Conservation (phyloP, 1,140 invertebrate species). For the Drosophila tropicalis region DNA sequence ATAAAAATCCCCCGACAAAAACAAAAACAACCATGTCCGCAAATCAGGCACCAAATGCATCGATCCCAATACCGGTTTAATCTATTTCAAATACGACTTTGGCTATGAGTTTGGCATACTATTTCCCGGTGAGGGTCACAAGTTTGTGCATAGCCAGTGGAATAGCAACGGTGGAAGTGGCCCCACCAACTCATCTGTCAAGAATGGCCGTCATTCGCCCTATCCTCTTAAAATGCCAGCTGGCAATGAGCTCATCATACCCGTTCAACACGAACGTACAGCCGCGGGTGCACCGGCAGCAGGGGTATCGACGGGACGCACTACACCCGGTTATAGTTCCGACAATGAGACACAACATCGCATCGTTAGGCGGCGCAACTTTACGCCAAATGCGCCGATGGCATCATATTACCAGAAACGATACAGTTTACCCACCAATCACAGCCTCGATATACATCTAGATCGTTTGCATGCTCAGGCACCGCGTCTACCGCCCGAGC, state of each 20-base stretch:
- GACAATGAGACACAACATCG: constrained; percentile 62
- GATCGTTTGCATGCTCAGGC: constrained; percentile 76
- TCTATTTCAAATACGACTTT: constrained; percentile 93
- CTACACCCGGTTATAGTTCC: constrained; percentile 63
- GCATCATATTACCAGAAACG: constrained; percentile 81
- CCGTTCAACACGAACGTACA: constrained; percentile 74
- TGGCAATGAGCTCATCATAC: constrained; percentile 76
- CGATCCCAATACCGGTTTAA: constrained; percentile 90
- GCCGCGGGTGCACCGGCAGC: background rate
- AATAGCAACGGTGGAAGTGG: constrained; percentile 72
- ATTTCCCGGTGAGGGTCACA: constrained; percentile 87
- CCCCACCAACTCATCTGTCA: background rate
- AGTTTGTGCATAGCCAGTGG: constrained; percentile 83
- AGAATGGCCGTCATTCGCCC: constrained; percentile 61
- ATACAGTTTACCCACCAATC: constrained; percentile 81
- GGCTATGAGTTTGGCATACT: constrained; percentile 92
- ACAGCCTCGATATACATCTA: constrained; percentile 78
- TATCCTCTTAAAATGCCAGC: constrained; percentile 68
- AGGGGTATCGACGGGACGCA: background rate
- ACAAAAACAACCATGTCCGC: constrained; percentile 23
- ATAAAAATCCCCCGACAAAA: constrained; percentile 12
- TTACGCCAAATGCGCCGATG: constrained; percentile 84
- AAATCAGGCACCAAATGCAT: constrained; percentile 89
- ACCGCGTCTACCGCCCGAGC: constrained; percentile 67
- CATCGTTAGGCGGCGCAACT: constrained; percentile 84